These are phyloP conservation scores for Saimiri boliviensis DNA, from an alignment of 2,113 vertebrate genomes.

Conservation along the genomic window DNA sequence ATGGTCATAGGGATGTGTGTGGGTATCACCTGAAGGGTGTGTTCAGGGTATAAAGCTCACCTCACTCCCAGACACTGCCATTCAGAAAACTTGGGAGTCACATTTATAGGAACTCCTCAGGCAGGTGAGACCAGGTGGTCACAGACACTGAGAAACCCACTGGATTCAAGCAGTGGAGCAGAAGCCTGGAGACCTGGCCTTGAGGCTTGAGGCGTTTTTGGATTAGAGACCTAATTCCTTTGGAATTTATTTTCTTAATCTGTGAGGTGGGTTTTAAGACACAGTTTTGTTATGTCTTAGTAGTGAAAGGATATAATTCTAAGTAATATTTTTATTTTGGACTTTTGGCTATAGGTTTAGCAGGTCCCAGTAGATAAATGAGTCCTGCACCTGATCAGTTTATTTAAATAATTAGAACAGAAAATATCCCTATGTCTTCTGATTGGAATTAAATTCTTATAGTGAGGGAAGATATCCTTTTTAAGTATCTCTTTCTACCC, in stretches of 20 bases:
- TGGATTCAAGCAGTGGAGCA: neutral
- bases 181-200: neutral
- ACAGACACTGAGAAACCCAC: neutral
- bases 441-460: neutral
- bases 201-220: neutral
- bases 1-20: neutral
- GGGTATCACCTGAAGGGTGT: no score
- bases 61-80: neutral
- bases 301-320: neutral
- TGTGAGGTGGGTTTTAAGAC: neutral
- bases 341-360: neutral
- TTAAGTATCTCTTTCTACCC: neutral
- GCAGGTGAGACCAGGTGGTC: neutral
- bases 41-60: neutral
- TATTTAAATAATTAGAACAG: conserved; percentile 22
- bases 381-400: neutral
- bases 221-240: neutral
- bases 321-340: neutral
- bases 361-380: neutral
- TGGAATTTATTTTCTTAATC: neutral
- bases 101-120: neutral
- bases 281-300: neutral
- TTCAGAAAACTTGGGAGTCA: neutral
- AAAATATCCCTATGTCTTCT: neutral
- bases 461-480: neutral